Base-by-base conservation (phyloP, 2,797 vertebrate species). In the Sorex maritimensis region DNA sequence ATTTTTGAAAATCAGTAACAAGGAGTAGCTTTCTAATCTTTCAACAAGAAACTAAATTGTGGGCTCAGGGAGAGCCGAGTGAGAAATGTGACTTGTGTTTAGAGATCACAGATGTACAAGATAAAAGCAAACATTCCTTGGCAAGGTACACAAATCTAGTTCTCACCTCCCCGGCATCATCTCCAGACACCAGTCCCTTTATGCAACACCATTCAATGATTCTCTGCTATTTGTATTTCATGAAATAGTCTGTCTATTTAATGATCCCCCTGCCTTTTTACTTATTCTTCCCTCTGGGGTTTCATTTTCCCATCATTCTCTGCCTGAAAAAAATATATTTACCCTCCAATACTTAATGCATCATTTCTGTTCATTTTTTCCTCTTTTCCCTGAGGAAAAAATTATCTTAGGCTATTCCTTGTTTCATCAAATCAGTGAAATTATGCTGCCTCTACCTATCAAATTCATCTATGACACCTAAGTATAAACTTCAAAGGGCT, bases 1-100 rank as follows among this genome's bases (percentile, higher is more conserved):
- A 65, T 74, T 90, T 90, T 81, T 82, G 15, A 55, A 91, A 88
- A 85, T 28, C 34, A 79, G 71, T 24, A 63, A 30, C 55, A 28
- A 58, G 34, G 34, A 61, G 24, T 13, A 58, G 15, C 15, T 85
- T 88, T 74, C 88, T 83, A 67, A 65, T 85, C 58, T 79, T 95
- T 80, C 92, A 81, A 49, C 2, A 24, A 88, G 34, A 88, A 93
- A 44, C 0, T 38, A 30, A 78, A 34, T 0, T 5, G 2, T 58
- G 46, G 63, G 8, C 38, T 80, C 13, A 14, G 26, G 38, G 21
- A 78, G 15, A 84, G 3, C 75, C 15, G 5, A 21, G 3, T 14
- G 24, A 72, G 21, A 67, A 9, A 3, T 15, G n/a, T 13, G 30
- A 34, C 68, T 86, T 82, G 3, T 14, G 15, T 65, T 49, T 52